Percentiles rank a stretch among this genome's conserved stretches.
phyloP scores from a whole-genome alignment of 2,797 vertebrate species.

The Stomatorhinus walkeri region DNA sequence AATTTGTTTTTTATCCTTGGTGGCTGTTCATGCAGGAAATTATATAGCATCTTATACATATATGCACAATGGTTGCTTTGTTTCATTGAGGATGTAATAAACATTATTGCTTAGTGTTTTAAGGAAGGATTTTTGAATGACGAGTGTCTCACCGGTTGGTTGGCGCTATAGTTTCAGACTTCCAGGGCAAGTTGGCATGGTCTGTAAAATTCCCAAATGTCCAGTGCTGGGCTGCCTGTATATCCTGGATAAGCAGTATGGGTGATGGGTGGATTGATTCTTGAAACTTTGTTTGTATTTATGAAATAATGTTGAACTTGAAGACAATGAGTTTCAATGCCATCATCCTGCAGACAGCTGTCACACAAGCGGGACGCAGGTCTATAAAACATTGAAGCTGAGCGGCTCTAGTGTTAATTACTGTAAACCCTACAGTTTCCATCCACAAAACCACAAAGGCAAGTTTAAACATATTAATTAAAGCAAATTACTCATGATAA shows the following conservation, averaged over 20 bases:
- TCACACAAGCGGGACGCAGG: not conserved
- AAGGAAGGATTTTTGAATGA: not conserved
- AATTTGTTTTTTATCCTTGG: not conserved
- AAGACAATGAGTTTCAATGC: too few species aligned
- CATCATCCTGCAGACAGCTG: not conserved
- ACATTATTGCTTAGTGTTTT: not conserved
- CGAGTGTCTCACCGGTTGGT: not conserved
- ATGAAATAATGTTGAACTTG: not conserved
- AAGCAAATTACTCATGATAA: not conserved
- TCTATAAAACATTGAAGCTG: not conserved
- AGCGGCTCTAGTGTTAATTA: not conserved
- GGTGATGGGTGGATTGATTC: not conserved
- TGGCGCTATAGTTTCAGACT: not conserved
- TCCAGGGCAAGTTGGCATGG: not conserved
- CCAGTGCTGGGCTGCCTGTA: not conserved
- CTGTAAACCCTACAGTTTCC: not conserved
- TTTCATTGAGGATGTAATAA: not conserved
- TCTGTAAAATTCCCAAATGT: not conserved
- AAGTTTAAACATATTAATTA: not conserved
- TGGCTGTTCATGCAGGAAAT: slow-evolving; percentile 12
- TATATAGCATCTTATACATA: slow-evolving; percentile 2
- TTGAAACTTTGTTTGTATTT: not conserved
- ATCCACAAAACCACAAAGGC: not conserved
- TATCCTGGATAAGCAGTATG: not conserved
- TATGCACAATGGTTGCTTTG: not conserved